phyloP scores from a whole-genome alignment of 2,797 vertebrate genomes.

The Phrynocephalus forsythii region DNA sequence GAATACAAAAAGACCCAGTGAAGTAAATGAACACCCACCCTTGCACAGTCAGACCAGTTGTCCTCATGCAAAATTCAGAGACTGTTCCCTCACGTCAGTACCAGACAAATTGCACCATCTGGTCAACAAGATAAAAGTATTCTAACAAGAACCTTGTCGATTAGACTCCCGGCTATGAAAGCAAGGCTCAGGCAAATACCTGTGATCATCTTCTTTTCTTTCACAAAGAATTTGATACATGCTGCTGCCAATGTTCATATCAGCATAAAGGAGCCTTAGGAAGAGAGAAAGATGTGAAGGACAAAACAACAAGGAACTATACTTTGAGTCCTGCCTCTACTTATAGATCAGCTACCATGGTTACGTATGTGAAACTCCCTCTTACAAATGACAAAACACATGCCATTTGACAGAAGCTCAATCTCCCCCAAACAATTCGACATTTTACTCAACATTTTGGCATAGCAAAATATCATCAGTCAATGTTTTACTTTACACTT shows the following conservation, averaged over 20 bases:
- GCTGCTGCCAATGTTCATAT: neutral
- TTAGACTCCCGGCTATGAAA: conserved; percentile 32
- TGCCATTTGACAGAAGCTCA: neutral
- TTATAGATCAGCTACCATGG: neutral
- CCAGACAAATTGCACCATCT: conserved; percentile 74
- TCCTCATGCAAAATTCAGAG: conserved; percentile 71
- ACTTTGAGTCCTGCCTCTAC: neutral
- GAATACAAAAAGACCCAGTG: conserved; percentile 28
- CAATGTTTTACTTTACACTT: neutral
- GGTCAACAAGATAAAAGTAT: conserved; percentile 67
- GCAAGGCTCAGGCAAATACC: conserved; percentile 31
- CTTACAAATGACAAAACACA: neutral
- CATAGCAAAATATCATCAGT: neutral
- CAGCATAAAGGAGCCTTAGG: neutral
- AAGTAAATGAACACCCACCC: conserved; percentile 55
- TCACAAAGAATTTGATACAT: conserved; percentile 9
- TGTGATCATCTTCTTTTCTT: conserved; percentile 9
- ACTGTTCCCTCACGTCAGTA: conserved; percentile 45
- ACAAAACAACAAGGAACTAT: neutral
- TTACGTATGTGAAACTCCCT: neutral
- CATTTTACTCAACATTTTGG: neutral
- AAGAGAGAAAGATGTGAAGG: neutral
- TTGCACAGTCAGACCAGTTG: conserved; percentile 62
- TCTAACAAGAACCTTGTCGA: conserved; percentile 50
- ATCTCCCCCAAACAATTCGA: neutral